phyloP scores from a whole-genome alignment of 1,140 invertebrate species.

The Daktulosphaira vitifoliae region DNA sequence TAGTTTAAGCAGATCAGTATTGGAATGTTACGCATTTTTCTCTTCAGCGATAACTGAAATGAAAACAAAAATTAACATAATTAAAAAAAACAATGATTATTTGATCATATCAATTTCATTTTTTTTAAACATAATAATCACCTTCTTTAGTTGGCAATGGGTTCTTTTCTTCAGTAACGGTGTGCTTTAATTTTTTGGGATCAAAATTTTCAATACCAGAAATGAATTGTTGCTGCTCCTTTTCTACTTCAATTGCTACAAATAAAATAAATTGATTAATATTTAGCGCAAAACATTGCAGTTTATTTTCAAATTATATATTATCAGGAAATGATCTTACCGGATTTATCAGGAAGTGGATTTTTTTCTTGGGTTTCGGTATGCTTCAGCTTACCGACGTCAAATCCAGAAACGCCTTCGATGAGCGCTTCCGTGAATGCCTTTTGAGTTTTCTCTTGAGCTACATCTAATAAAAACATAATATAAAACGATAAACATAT shows the following conservation, averaged over 20 bases:
- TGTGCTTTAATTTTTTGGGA: conserved; percentile 72
- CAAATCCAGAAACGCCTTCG: conserved; percentile 75
- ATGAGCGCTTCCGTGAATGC: conserved; percentile 72
- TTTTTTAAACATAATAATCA: too few species aligned
- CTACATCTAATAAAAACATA: conserved; percentile 59
- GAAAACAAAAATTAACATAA: background rate
- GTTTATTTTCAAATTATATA: too few species aligned
- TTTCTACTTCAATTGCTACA: conserved; percentile 76
- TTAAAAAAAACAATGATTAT: background rate
- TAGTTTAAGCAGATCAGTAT: background rate
- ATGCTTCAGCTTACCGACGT: conserved; percentile 75
- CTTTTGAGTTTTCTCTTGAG: conserved; percentile 76
- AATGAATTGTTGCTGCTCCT: conserved; percentile 73
- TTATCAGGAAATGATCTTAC: conserved; percentile 48
- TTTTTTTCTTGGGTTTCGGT: conserved; percentile 90
- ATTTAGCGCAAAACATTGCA: too few species aligned
- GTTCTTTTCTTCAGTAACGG: conserved; percentile 83
- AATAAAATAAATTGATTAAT: conserved; percentile 36
- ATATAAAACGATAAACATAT: background rate
- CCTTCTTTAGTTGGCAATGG: conserved; percentile 77
- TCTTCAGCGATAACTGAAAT: conserved; percentile 56
- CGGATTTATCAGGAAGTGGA: conserved; percentile 86
- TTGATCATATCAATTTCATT: too few species aligned
- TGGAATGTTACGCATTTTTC: conserved; percentile 51
- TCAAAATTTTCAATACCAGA: conserved; percentile 84